phyloP scores from a whole-genome alignment of 1,140 invertebrate species.

The Sweltsa coloradensis region DNA sequence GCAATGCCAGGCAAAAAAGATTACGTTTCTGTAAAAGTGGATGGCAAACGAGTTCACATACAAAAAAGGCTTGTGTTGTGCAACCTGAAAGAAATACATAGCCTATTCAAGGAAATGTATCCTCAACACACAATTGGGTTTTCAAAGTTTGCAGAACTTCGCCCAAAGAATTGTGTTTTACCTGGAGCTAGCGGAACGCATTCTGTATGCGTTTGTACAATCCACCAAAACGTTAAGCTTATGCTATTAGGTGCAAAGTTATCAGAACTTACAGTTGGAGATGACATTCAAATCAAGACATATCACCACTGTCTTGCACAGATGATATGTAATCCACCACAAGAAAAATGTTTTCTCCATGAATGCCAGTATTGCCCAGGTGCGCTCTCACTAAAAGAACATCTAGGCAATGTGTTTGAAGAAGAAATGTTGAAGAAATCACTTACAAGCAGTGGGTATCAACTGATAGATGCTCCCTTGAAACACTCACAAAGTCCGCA shows the following conservation, averaged over 20 bases:
- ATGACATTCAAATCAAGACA: too few relatives aligned
- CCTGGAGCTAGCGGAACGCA: neutral
- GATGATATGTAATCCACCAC: constrained; percentile 9
- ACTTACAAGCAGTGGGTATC: constrained; percentile 7
- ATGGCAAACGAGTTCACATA: neutral
- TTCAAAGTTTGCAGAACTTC: neutral
- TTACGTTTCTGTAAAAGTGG: neutral
- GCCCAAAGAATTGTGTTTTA: too few relatives aligned
- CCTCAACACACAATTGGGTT: neutral
- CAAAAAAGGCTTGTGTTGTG: neutral
- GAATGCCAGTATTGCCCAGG: constrained; percentile 9
- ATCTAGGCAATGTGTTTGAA: constrained; percentile 3
- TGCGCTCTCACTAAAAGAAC: neutral
- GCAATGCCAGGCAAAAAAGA: constrained; percentile 3
- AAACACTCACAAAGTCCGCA: constrained; percentile 9
- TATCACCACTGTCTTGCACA: constrained; percentile 10
- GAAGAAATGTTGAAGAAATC: constrained; percentile 6
- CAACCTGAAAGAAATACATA: neutral
- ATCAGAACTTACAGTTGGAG: neutral
- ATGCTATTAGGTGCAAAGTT: constrained; percentile 10
- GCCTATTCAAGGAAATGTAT: neutral
- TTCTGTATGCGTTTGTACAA: constrained; percentile 14
- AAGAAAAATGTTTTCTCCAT: constrained; percentile 2
- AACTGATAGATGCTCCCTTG: constrained; percentile 5
- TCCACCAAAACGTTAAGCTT: constrained; percentile 15